Conservation (phyloP, 2,888 invertebrate genomes). For the Stenolophus ochropezus region DNA sequence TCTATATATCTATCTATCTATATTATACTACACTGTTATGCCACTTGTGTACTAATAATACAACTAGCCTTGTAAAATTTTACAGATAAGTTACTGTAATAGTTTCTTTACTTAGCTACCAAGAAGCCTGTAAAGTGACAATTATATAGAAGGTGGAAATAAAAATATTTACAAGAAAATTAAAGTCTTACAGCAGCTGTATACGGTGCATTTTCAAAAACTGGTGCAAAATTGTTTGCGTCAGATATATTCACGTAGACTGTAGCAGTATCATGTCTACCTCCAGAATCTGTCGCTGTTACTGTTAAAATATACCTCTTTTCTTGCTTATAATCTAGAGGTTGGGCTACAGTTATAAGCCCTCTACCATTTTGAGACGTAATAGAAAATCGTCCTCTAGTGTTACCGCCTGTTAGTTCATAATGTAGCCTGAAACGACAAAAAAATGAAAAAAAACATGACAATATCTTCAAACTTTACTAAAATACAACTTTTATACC, state of each 20-base stretch:
- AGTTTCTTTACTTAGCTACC: too few relatives aligned
- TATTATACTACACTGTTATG: too few relatives aligned
- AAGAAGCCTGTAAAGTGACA: too few relatives aligned
- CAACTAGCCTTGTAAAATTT: too few relatives aligned
- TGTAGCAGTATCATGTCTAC: conserved; percentile 89
- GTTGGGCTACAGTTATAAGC: conserved; percentile 90
- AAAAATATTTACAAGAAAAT: too few relatives aligned
- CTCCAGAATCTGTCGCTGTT: conserved; percentile 92
- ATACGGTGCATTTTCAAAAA: conserved; percentile 95
- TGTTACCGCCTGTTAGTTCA: conserved; percentile 89
- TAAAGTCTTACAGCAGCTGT: conserved; percentile 85
- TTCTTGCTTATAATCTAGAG: conserved; percentile 94
- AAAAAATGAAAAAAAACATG: not conserved
- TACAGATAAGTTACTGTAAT: too few relatives aligned
- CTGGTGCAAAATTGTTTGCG: conserved; percentile 95
- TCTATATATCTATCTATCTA: too few relatives aligned
- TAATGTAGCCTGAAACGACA: conserved; percentile 84
- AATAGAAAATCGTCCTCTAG: conserved; percentile 90
- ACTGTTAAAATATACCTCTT: conserved; percentile 89
- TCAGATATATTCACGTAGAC: conserved; percentile 95
- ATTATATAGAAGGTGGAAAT: too few relatives aligned
- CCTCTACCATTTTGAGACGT: conserved; percentile 93
- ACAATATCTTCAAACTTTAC: not conserved
- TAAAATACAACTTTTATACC: too few relatives aligned
- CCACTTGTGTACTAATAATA: too few relatives aligned